A percentile compares a stretch with the other conserved stretches of the same genome.
These are phyloP conservation scores for Aplidium turbinatum DNA, from an alignment of 23 tunicate genomes.

Conservation along the genomic window DNA sequence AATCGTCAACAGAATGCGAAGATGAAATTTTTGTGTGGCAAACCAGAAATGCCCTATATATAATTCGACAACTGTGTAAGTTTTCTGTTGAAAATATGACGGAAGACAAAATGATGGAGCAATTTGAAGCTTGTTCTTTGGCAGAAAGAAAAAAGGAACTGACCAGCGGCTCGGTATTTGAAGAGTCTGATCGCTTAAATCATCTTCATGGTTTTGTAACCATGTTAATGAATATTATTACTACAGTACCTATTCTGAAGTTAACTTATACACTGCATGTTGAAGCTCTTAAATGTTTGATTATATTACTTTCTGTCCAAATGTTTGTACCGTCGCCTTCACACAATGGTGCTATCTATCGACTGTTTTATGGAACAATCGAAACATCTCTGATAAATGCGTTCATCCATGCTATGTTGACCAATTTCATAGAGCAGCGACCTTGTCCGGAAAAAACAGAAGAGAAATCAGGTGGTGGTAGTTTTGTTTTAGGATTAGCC, in stretches of 20 bases:
- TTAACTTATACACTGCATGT: constrained; percentile 64
- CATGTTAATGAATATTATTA: constrained; percentile 55
- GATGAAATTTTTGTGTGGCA: constrained; percentile 95
- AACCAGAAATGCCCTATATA: constrained; percentile 64
- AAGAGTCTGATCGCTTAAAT: constrained; percentile 9
- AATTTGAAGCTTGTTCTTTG: constrained; percentile 77
- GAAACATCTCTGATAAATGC: constrained; percentile 23
- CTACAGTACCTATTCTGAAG: constrained; percentile 56
- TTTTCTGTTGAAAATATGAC: constrained; percentile 86
- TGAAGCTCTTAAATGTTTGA: constrained; percentile 64
- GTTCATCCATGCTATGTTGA: constrained; percentile 55
- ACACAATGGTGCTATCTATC: constrained; percentile 35
- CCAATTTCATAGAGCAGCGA: constrained; percentile 79
- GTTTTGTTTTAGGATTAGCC: constrained; percentile 77
- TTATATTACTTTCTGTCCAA: constrained; percentile 70
- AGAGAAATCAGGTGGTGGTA: constrained; percentile 46
- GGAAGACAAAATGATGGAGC: constrained; percentile 82
- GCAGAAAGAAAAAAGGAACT: constrained; percentile 70
- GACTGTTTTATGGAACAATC: constrained; percentile 5
- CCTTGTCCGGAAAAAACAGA: constrained; percentile 31
- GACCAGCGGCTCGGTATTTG: constrained; percentile 49
- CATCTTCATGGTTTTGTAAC: constrained; percentile 36
- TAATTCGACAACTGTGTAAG: constrained; percentile 75
- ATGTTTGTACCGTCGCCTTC: constrained; percentile 66
- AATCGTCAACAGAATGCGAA: constrained; percentile 87